A percentile compares a stretch with the other conserved stretches of the same genome.
Evolutionary conservation across 2,113 vertebrate genomes (phyloP).

Genomic region (Colaptes auratus): DNA sequence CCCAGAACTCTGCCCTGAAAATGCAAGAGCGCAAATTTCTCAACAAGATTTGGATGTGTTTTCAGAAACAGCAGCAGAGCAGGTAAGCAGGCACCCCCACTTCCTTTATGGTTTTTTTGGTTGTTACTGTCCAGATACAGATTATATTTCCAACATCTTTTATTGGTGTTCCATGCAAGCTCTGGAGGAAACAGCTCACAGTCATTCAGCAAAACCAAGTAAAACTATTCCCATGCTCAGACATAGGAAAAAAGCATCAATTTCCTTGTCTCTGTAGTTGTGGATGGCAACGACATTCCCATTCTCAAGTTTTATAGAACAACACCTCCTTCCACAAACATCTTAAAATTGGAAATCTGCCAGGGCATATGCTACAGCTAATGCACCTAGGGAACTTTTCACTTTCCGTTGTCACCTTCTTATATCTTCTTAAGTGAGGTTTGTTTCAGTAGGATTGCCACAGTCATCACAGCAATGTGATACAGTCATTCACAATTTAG

Average conservation of each 20-base stretch:
- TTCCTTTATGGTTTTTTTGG: not conserved
- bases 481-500: not conserved
- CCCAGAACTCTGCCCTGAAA: not conserved
- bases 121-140: not conserved
- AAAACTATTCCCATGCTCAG: not conserved
- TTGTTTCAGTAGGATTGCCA: not conserved
- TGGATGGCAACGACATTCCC: not conserved
- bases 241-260: not conserved
- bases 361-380: not conserved
- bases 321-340: fast-evolving
- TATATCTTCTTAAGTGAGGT: not conserved
- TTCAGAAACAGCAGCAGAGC: not conserved
- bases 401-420: not conserved
- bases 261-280: not conserved
- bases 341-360: not conserved
- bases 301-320: not conserved
- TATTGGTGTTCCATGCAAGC: not conserved
- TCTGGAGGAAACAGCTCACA: not conserved
- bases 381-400: not conserved
- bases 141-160: not conserved
- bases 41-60: not conserved
- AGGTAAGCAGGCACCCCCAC: not conserved
- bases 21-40: not conserved
- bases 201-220: not conserved
- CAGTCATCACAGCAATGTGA: not conserved